Evolutionary conservation across 1,140 invertebrate species (phyloP).

Genomic region (Tetramorium simillimum): DNA sequence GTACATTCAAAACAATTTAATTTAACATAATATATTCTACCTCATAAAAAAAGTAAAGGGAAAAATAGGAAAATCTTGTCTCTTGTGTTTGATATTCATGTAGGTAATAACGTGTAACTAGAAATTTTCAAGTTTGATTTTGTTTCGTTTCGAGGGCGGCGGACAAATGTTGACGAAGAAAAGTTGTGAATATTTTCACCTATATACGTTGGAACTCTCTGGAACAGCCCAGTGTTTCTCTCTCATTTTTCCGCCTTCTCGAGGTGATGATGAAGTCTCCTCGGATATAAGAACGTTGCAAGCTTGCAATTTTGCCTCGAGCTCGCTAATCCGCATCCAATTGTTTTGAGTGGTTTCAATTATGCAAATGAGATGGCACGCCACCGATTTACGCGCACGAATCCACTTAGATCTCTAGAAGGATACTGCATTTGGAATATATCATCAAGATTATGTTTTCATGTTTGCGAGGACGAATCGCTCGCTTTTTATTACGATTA

Average conservation of each 20-base stretch:
- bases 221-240: background rate
- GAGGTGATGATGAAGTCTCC: slow-evolving; percentile 11
- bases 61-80: background rate
- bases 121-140: slow-evolving; percentile 35
- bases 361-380: slow-evolving; percentile 78
- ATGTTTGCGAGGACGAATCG: slow-evolving; percentile 42
- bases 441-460: slow-evolving; percentile 38
- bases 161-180: slow-evolving; percentile 5
- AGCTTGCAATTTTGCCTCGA: slow-evolving; percentile 47
- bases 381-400: slow-evolving; percentile 66
- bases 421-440: slow-evolving; percentile 63
- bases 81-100: background rate
- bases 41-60: background rate
- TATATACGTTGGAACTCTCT: background rate
- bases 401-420: slow-evolving; percentile 46
- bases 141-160: slow-evolving; percentile 1
- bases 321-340: slow-evolving; percentile 76
- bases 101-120: slow-evolving; percentile 24
- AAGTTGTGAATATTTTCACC: slow-evolving; percentile 21
- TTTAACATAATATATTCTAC: background rate
- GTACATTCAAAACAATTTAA: background rate
- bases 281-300: slow-evolving; percentile 48
- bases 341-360: slow-evolving; percentile 81
- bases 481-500: slow-evolving; percentile 16
- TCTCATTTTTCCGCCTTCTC: background rate